These are phyloP conservation scores for Tonatia bakeri DNA, from an alignment of 2,113 vertebrate genomes.

Conservation along the genomic window DNA sequence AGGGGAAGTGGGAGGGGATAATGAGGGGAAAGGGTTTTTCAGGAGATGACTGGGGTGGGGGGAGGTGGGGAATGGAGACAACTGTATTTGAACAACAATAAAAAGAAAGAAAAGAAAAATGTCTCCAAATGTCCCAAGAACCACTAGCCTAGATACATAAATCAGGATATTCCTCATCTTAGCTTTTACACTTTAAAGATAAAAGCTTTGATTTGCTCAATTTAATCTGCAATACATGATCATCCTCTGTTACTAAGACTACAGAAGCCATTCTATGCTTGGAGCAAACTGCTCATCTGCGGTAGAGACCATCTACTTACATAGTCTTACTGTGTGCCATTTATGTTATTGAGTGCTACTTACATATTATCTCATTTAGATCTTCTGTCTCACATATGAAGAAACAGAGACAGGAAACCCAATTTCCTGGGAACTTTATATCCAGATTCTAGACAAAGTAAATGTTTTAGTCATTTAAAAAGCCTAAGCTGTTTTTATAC, in stretches of 20 bases:
- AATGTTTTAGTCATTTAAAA: slow-evolving; percentile 25
- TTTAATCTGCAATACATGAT: slow-evolving; percentile 21
- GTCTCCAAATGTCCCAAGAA: not conserved
- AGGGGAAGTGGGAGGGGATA: too few relatives aligned
- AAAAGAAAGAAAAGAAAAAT: not conserved
- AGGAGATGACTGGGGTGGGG: too few relatives aligned
- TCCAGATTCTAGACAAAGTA: not conserved
- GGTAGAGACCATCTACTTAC: not conserved
- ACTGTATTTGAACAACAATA: too few relatives aligned
- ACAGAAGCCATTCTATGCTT: not conserved
- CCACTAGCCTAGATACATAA: not conserved
- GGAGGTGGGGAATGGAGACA: too few relatives aligned
- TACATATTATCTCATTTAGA: not conserved
- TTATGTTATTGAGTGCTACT: not conserved
- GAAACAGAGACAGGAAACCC: not conserved
- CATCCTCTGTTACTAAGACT: slow-evolving; percentile 33
- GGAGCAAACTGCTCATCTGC: slow-evolving; percentile 1
- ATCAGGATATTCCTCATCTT: slow-evolving; percentile 4
- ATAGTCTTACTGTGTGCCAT: not conserved
- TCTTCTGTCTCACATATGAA: slow-evolving; percentile 18
- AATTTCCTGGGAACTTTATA: slow-evolving; percentile 6
- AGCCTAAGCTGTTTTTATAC: not conserved
- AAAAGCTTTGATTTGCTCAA: slow-evolving; percentile 36
- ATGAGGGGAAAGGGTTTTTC: too few relatives aligned
- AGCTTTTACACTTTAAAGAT: slow-evolving; percentile 30